Conservation (phyloP, 64 coral and sea anemone genomes). For the Dendrophyllia cribrosa region DNA sequence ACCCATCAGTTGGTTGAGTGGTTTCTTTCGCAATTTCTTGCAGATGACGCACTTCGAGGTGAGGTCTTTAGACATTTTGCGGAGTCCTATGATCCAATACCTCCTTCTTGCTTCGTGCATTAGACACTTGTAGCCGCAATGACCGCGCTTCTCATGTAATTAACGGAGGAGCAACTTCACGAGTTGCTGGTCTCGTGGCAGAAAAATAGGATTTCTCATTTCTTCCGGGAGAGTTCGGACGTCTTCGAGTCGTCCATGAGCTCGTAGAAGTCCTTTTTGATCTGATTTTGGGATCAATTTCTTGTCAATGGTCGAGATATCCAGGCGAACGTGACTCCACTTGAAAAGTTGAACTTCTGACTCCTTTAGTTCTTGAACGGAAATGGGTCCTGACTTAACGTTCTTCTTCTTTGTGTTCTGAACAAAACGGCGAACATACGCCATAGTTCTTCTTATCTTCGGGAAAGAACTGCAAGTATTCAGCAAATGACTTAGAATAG, state of each 20-base stretch:
- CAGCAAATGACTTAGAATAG: conserved; percentile 35
- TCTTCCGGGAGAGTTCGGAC: no score
- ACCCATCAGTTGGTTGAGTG: no score
- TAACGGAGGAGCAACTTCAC: no score
- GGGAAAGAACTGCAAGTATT: conserved; percentile 39
- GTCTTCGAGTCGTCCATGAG: conserved; percentile 53
- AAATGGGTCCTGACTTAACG: not conserved
- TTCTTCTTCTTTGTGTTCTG: not conserved
- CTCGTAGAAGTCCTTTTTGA: conserved; percentile 32
- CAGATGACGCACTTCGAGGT: conserved; percentile 28
- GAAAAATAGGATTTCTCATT: conserved; percentile 37
- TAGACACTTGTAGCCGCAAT: conserved; percentile 6
- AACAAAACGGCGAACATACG: conserved; percentile 42
- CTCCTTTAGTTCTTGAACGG: conserved; percentile 46
- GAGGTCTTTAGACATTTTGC: not conserved
- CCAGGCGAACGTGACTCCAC: conserved; percentile 28
- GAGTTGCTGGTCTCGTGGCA: conserved; percentile 29
- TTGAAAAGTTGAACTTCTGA: conserved; percentile 12
- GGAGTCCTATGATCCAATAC: conserved; percentile 32
- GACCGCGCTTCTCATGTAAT: conserved; percentile 4
- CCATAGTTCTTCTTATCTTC: conserved; percentile 48
- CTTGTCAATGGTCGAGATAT: not conserved
- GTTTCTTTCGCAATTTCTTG: conserved; percentile 24
- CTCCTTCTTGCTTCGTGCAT: conserved; percentile 59
- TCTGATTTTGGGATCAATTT: conserved; percentile 21